phyloP scores from a whole-genome alignment of 1,140 invertebrate genomes.

The Colletes gigas region DNA sequence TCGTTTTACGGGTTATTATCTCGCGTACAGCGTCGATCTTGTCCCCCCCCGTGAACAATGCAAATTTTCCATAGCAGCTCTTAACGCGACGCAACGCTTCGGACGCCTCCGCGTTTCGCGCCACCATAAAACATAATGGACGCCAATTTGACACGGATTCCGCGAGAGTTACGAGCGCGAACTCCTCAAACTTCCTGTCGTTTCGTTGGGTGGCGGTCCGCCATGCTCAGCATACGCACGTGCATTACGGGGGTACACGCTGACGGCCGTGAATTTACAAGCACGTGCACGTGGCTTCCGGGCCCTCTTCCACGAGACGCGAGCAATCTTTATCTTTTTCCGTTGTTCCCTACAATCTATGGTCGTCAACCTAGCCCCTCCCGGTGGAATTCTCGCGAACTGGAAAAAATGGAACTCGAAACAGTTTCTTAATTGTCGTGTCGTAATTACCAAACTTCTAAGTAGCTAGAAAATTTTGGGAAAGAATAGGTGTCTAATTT shows the following conservation, averaged over 20 bases:
- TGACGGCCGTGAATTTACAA: slow-evolving; percentile 39
- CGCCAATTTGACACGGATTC: slow-evolving; percentile 50
- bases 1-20: too few relatives aligned
- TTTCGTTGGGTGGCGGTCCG: neutral
- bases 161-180: slow-evolving; percentile 42
- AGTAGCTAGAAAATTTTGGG: too few relatives aligned
- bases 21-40: neutral
- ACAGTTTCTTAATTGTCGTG: too few relatives aligned
- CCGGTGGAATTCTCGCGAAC: too few relatives aligned
- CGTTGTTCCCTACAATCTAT: too few relatives aligned
- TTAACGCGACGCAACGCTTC: neutral
- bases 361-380: too few relatives aligned
- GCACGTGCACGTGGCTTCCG: slow-evolving; percentile 44
- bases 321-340: slow-evolving; percentile 1
- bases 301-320: neutral
- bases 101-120: slow-evolving; percentile 16
- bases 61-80: neutral
- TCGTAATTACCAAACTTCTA: too few relatives aligned
- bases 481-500: too few relatives aligned
- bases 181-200: slow-evolving; percentile 25
- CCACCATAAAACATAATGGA: slow-evolving; percentile 54
- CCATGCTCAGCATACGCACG: neutral
- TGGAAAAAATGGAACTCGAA: too few relatives aligned
- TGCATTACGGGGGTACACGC: neutral
- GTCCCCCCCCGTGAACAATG: neutral